Evolutionary conservation across 2,888 invertebrate species (phyloP).

Genomic region (Plagodis dolabraria): DNA sequence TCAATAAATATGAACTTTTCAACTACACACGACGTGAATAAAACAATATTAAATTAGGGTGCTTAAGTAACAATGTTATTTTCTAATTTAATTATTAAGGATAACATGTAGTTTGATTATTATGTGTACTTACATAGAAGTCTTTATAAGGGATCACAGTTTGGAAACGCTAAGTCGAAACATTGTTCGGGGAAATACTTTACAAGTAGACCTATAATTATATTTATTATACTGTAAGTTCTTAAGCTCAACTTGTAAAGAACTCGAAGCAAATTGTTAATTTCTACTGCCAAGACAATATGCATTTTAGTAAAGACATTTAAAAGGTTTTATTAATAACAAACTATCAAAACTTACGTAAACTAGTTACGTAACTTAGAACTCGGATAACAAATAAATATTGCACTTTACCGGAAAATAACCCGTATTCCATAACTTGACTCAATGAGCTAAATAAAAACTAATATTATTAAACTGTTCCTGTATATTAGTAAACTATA

Average conservation of each 20-base stretch:
- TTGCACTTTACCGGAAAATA: too few species aligned
- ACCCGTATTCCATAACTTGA: too few species aligned
- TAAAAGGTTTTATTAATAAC: too few species aligned
- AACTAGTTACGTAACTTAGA: too few species aligned
- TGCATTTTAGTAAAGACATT: too few species aligned
- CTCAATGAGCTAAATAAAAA: too few species aligned
- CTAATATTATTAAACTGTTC: too few species aligned
- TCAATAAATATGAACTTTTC: not conserved
- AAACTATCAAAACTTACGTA: too few species aligned
- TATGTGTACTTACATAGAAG: conserved; percentile 78
- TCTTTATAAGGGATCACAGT: conserved; percentile 85
- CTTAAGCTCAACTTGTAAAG: conserved; percentile 5
- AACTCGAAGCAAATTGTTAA: not conserved
- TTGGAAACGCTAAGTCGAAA: conserved; percentile 80
- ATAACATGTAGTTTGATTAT: conserved; percentile 49
- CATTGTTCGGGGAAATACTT: conserved; percentile 43
- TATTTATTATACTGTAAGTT: conserved; percentile 15
- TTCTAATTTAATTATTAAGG: conserved; percentile 42
- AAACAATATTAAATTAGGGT: conserved; percentile 30
- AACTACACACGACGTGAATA: conserved; percentile 20
- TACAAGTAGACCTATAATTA: conserved; percentile 33
- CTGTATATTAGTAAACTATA: too few species aligned
- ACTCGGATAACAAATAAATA: too few species aligned
- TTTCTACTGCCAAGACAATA: too few species aligned
- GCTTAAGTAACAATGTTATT: conserved; percentile 41